Percentiles rank a stretch among this genome's conserved stretches.
These are phyloP conservation scores for Mellilla xanthometata DNA, from an alignment of 2,888 invertebrate genomes.

Conservation along the genomic window DNA sequence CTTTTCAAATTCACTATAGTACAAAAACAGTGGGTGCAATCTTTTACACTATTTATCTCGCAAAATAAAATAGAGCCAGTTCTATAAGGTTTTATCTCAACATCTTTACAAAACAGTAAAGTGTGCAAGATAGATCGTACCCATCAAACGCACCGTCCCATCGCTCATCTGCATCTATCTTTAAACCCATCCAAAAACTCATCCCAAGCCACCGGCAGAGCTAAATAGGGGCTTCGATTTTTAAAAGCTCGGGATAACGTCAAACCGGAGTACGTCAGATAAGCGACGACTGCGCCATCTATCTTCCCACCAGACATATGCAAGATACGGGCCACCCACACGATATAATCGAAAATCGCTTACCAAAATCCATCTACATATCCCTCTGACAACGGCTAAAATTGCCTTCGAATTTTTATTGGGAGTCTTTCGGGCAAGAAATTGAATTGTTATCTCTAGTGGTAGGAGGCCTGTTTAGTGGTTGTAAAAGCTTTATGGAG, in stretches of 20 bases:
- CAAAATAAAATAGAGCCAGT: no score
- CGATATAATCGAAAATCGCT: slow-evolving; percentile 67
- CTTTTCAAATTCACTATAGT: no score
- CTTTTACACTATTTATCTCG: no score
- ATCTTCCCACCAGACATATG: slow-evolving; percentile 65
- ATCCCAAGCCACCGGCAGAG: slow-evolving; percentile 26
- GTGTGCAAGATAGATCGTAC: background rate
- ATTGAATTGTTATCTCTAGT: slow-evolving; percentile 36
- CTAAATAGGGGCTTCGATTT: slow-evolving; percentile 50
- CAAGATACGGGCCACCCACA: slow-evolving; percentile 56
- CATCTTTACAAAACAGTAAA: background rate
- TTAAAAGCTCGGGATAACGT: slow-evolving; percentile 51
- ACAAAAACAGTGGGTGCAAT: no score
- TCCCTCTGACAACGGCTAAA: slow-evolving; percentile 50
- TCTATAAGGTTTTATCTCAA: no score
- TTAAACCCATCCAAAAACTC: slow-evolving; percentile 21
- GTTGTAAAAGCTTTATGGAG: slow-evolving; percentile 20
- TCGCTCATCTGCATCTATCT: slow-evolving; percentile 1
- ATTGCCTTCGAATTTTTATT: slow-evolving; percentile 52
- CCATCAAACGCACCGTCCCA: background rate
- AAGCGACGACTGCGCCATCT: slow-evolving; percentile 61
- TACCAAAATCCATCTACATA: slow-evolving; percentile 59
- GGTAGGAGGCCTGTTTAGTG: slow-evolving; percentile 18
- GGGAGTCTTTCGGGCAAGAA: slow-evolving; percentile 44
- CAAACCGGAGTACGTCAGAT: slow-evolving; percentile 53